Evolutionary conservation across 1,140 invertebrate genomes (phyloP), one percentile per base, ranked within the genome.

Genomic region (Drosophila auraria): DNA sequence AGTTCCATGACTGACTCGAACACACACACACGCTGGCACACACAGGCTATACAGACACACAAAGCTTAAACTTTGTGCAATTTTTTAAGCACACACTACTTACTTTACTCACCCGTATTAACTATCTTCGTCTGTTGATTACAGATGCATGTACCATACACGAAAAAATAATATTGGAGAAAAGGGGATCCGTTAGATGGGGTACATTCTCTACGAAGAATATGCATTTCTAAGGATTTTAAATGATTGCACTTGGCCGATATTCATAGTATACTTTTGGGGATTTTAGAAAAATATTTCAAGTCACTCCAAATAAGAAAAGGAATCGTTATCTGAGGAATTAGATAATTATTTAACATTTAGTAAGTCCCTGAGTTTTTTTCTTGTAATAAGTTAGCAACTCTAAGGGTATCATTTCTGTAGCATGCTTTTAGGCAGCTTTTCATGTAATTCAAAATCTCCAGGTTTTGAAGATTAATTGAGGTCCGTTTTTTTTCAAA

Each of bases 1-100:
- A 89, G 86, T 89, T 89, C 86, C 78, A 82, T 72, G 78, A 84
- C 81, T 90, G 86, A 72, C 86, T 82, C 74, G 63, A 68, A 73
- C 69, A 76, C 68, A 44, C 59, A 50, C 62, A 58, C 57, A 61
- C 50, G 69, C 20, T 33, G 42, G 40, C 3, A 44, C 51, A 57
- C 25, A 44, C 44, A 27, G 27, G 27, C 6, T 27, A 58, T 59
- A 53, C 59, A 56, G 47, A 57, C 27, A 68, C 30, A 45, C 51
- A 60, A 56, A 51, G 59, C 77, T 74, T 57, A 62, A 80, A 80
- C 77, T 80, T 80, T 80, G 58, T 69, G 58, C 77, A 80, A 80
- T 80, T 80, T 78, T 79, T 79, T 79, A 79, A 80, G 77, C 78
- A 74, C 60, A 80, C 78, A 72, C 87, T 83, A 83, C 80, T 83